These are phyloP conservation scores for Ivindomyrus marchei DNA, from an alignment of 2,113 vertebrate genomes.

Conservation along the genomic window DNA sequence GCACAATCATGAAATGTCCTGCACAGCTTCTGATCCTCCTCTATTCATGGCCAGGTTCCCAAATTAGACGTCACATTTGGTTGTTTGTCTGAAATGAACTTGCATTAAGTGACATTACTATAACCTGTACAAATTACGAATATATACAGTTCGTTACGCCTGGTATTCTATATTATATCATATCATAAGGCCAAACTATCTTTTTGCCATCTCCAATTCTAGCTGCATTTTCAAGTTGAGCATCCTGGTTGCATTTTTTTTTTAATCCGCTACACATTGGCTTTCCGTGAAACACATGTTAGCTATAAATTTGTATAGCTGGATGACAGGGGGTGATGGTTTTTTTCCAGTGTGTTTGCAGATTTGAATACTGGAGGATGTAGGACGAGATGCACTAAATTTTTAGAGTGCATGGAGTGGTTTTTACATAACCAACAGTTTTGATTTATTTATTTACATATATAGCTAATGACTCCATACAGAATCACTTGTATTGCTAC, in stretches of 20 bases:
- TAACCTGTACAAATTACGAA: background rate
- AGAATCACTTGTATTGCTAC: background rate
- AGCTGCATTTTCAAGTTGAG: background rate
- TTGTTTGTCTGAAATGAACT: slow-evolving; percentile 18
- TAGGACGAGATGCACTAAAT: background rate
- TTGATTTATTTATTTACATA: background rate
- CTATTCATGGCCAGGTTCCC: background rate
- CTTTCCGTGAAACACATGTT: background rate
- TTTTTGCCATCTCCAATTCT: background rate
- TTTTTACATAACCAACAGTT: background rate
- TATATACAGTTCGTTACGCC: background rate
- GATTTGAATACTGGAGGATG: background rate
- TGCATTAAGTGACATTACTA: background rate
- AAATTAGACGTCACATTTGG: slow-evolving; percentile 17
- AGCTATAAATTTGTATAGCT: background rate
- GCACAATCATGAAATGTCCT: slow-evolving; percentile 15
- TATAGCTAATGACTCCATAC: background rate
- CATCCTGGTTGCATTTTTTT: background rate
- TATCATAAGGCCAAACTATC: background rate
- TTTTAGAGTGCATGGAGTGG: background rate
- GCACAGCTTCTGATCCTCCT: background rate
- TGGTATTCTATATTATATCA: background rate
- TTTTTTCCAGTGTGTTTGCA: background rate
- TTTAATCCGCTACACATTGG: background rate
- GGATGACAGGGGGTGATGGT: slow-evolving; percentile 6